Conservation (phyloP, 2,797 vertebrate genomes). For the Sebastes reedi region DNA sequence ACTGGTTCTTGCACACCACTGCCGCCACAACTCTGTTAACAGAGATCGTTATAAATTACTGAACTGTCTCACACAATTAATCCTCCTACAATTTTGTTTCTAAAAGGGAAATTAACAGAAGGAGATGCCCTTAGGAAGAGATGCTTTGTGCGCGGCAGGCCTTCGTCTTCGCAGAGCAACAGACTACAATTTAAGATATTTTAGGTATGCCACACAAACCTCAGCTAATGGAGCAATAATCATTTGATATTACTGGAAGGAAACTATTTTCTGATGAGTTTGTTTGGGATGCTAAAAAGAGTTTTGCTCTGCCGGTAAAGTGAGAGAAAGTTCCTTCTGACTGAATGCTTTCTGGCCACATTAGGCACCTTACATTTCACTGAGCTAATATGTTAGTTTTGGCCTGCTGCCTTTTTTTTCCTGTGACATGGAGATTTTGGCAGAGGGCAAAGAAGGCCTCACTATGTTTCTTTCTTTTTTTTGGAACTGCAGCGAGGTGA, state of each 20-base stretch:
- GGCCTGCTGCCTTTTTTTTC: constrained; percentile 34
- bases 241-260: constrained; percentile 6
- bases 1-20: not conserved
- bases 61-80: not conserved
- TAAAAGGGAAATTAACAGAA: not conserved
- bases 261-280: constrained; percentile 28
- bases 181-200: constrained; percentile 8
- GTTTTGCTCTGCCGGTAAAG: constrained; percentile 5
- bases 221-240: constrained; percentile 16
- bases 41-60: not conserved
- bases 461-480: not conserved
- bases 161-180: not conserved
- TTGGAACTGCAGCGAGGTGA: not conserved
- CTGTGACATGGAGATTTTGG: constrained; percentile 46
- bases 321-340: constrained; percentile 15
- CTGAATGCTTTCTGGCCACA: constrained; percentile 19
- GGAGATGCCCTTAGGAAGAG: not conserved
- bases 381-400: constrained; percentile 62
- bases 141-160: not conserved
- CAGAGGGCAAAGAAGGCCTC: constrained; percentile 3
- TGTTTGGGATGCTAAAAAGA: constrained; percentile 28
- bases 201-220: constrained; percentile 17
- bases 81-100: not conserved
- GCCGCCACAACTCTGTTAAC: not conserved
- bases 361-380: constrained; percentile 49